phyloP scores from a whole-genome alignment of 2,113 vertebrate genomes.

The Vulpes ferrilata region DNA sequence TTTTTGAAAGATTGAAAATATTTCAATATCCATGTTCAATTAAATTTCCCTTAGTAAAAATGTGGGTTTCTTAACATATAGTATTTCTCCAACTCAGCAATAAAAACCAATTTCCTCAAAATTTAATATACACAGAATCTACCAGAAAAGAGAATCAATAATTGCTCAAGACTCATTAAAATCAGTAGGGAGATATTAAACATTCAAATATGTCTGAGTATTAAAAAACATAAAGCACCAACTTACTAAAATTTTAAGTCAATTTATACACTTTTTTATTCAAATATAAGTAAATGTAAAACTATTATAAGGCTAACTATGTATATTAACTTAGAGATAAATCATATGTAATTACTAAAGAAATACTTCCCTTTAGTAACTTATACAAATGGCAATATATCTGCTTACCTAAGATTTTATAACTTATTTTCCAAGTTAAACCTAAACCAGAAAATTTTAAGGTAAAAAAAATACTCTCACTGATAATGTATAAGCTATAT shows the following conservation, averaged over 20 bases:
- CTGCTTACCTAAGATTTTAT: constrained; percentile 58
- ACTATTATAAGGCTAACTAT: constrained; percentile 55
- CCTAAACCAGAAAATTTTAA: background rate
- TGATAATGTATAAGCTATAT: background rate
- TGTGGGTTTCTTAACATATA: constrained; percentile 28
- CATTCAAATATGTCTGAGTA: constrained; percentile 1
- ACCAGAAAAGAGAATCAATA: background rate
- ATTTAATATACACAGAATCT: background rate
- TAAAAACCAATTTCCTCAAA: background rate
- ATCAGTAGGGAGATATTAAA: background rate
- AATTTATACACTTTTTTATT: constrained; percentile 7
- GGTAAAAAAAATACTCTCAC: constrained; percentile 43
- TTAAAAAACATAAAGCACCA: constrained; percentile 21
- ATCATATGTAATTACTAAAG: constrained; percentile 73
- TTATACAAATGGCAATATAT: constrained; percentile 65
- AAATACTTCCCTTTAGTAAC: constrained; percentile 74
- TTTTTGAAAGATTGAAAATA: constrained; percentile 12
- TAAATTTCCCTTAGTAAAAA: background rate
- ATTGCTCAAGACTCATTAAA: constrained; percentile 31
- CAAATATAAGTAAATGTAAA: constrained; percentile 70
- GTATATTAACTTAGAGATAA: constrained; percentile 74
- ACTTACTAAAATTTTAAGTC: constrained; percentile 19
- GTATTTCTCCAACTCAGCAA: constrained; percentile 37
- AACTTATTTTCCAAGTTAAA: background rate
- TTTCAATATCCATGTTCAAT: background rate